These are phyloP conservation scores for Crocallis elinguaria DNA, from an alignment of 2,888 invertebrate species.

Conservation along the genomic window DNA sequence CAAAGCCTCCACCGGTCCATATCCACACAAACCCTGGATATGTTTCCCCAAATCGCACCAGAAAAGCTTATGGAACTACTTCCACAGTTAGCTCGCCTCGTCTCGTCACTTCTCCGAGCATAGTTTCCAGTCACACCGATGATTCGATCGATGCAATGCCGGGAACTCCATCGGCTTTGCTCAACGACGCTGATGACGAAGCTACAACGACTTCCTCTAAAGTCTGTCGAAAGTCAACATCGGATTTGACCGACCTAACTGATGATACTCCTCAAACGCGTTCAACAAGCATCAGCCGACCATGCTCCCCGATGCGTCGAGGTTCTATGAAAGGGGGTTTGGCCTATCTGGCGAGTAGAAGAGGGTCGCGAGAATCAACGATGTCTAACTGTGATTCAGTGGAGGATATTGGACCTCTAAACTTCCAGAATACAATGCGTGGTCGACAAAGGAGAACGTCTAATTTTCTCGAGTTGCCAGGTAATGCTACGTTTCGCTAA, in stretches of 20 bases:
- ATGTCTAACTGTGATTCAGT: conserved; percentile 87
- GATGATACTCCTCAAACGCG: conserved; percentile 85
- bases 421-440: conserved; percentile 91
- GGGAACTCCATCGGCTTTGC: conserved; percentile 68
- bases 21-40: conserved; percentile 87
- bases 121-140: conserved; percentile 79
- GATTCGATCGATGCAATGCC: conserved; percentile 75
- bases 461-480: conserved; percentile 94
- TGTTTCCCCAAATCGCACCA: conserved; percentile 79
- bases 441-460: conserved; percentile 92
- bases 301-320: conserved; percentile 87
- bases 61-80: conserved; percentile 73
- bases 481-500: conserved; percentile 72
- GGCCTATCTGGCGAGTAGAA: conserved; percentile 93
- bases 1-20: conserved; percentile 82
- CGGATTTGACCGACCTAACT: conserved; percentile 88
- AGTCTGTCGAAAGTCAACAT: conserved; percentile 90
- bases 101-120: conserved; percentile 75
- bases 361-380: conserved; percentile 93
- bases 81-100: conserved; percentile 77
- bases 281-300: conserved; percentile 86
- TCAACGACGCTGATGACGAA: conserved; percentile 76
- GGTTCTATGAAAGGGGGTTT: conserved; percentile 88
- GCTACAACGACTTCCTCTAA: conserved; percentile 75
- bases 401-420: conserved; percentile 92